These are phyloP conservation scores for Adela reaumurella DNA, from an alignment of 2,888 invertebrate genomes.

Conservation along the genomic window DNA sequence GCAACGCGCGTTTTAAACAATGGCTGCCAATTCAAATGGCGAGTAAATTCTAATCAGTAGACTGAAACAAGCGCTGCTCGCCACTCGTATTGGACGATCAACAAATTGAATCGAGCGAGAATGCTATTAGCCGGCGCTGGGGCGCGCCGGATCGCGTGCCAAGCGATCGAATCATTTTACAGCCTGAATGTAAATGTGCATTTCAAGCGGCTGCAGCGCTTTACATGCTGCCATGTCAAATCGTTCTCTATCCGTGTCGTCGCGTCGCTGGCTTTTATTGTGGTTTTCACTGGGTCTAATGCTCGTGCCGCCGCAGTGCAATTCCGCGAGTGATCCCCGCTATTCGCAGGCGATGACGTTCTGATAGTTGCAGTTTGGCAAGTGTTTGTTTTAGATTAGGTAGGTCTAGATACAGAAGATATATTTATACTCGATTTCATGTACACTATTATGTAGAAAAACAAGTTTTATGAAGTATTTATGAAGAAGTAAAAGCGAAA, in stretches of 20 bases:
- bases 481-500: no score
- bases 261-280: neutral
- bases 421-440: no score
- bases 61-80: neutral
- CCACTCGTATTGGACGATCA: neutral
- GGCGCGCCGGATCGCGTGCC: neutral
- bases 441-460: no score
- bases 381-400: no score
- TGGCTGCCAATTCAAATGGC: neutral
- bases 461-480: no score
- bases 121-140: neutral
- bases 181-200: neutral
- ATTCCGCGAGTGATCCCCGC: no score
- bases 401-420: no score
- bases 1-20: neutral
- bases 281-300: no score
- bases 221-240: neutral
- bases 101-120: neutral
- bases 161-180: neutral
- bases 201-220: neutral
- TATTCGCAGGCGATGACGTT: no score
- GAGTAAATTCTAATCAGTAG: neutral
- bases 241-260: neutral
- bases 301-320: neutral
- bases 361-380: no score